Conservation (phyloP, 2,113 vertebrate species). For the Sula dactylatra region DNA sequence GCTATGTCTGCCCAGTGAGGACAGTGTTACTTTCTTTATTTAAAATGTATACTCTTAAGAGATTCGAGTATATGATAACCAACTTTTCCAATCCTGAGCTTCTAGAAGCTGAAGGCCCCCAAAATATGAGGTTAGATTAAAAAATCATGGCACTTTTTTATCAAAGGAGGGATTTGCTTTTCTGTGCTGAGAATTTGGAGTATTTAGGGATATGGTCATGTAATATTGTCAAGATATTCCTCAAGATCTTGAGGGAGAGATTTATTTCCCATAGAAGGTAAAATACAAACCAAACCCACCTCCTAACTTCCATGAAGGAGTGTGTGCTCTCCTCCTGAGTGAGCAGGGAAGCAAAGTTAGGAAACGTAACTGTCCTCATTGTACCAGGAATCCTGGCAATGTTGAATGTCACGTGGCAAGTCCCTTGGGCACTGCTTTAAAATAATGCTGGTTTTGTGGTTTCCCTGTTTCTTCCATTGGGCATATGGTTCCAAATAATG, state of each 20-base stretch:
- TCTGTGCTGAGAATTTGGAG: background rate
- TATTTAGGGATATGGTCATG: background rate
- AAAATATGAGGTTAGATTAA: background rate
- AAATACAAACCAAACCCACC: background rate
- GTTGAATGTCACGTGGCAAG: background rate
- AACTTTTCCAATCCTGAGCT: background rate
- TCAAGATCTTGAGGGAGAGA: background rate
- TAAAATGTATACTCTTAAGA: background rate
- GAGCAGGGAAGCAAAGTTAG: background rate
- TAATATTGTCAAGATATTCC: background rate
- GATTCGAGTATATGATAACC: background rate
- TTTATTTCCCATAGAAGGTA: background rate
- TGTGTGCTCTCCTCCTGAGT: background rate
- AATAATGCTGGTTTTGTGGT: background rate
- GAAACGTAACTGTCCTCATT: background rate
- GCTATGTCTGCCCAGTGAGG: background rate
- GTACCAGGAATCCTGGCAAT: fast-evolving
- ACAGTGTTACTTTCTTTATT: background rate
- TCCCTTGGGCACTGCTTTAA: background rate
- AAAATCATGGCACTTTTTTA: background rate
- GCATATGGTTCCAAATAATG: background rate
- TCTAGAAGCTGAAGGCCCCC: background rate
- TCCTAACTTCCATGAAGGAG: background rate
- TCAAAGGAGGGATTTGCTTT: background rate
- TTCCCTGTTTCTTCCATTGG: background rate